Percentiles rank a stretch among this genome's conserved stretches.
phyloP scores from a whole-genome alignment of 2,113 vertebrate genomes.

The Pagrus major region DNA sequence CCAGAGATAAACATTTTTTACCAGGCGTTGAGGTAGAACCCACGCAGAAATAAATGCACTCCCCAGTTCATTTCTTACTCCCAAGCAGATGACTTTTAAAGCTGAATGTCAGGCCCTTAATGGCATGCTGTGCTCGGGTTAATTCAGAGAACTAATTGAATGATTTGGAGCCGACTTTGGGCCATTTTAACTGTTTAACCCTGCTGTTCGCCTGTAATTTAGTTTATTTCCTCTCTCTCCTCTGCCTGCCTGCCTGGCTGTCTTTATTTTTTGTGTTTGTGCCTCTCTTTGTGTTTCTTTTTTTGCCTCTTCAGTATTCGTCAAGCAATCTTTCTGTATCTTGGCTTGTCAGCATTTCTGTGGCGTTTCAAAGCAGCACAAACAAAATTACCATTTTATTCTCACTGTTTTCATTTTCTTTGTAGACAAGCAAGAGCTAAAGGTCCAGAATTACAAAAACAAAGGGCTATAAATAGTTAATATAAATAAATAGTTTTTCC shows the following conservation, averaged over 20 bases:
- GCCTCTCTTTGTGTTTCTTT: neutral
- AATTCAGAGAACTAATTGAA: conserved; percentile 56
- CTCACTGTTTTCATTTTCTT: neutral
- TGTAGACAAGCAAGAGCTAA: neutral
- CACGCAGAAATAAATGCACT: conserved; percentile 14
- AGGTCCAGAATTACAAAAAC: neutral
- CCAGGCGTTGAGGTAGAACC: conserved; percentile 9
- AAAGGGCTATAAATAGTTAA: conserved; percentile 12
- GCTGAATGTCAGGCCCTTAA: conserved; percentile 25
- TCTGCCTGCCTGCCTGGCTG: conserved; percentile 5
- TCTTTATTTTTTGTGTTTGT: conserved; percentile 7
- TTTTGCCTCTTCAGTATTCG: neutral
- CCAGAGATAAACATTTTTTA: conserved; percentile 5
- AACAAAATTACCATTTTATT: conserved; percentile 12
- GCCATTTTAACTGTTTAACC: conserved; percentile 47
- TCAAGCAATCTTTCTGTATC: neutral
- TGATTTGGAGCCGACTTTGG: conserved; percentile 42
- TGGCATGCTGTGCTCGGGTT: conserved; percentile 27
- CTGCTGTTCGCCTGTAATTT: conserved; percentile 43
- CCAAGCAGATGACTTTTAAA: conserved; percentile 17
- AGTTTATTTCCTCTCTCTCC: conserved; percentile 6
- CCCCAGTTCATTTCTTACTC: neutral
- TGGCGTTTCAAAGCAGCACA: conserved; percentile 20
- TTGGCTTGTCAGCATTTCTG: neutral
- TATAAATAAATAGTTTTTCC: conserved; percentile 24